phyloP scores from a whole-genome alignment of 2,888 invertebrate species.

The Conistra vaccinii region DNA sequence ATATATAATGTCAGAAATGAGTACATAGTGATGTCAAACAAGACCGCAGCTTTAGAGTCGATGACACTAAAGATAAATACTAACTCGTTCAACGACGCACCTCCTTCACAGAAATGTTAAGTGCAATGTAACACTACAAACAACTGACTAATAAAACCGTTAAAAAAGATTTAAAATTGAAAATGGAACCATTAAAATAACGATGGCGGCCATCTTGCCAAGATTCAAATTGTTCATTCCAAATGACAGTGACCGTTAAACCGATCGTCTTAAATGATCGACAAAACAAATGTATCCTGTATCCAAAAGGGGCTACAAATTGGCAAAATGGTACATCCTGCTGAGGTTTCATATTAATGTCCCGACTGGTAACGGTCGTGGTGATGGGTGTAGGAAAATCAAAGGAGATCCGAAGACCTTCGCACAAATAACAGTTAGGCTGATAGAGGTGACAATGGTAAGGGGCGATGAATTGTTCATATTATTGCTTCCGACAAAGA shows the following conservation, averaged over 20 bases:
- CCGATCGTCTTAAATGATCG: constrained; percentile 69
- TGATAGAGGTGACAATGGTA: constrained; percentile 2
- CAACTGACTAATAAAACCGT: constrained; percentile 38
- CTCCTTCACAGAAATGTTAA: constrained; percentile 47
- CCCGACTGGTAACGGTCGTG: constrained; percentile 49
- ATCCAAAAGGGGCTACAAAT: constrained; percentile 83
- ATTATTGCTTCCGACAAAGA: constrained; percentile 24
- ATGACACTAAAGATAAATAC: constrained; percentile 63
- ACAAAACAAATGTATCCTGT: constrained; percentile 82
- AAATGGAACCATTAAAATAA: constrained; percentile 43
- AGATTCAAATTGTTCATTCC: constrained; percentile 42
- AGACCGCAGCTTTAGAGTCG: constrained; percentile 31
- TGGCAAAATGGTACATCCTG: constrained; percentile 86
- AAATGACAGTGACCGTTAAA: constrained; percentile 51
- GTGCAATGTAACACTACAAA: constrained; percentile 48
- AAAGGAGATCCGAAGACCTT: constrained; percentile 48
- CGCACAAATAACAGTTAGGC: constrained; percentile 17
- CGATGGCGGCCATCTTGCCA: constrained; percentile 38
- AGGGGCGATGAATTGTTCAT: constrained; percentile 18
- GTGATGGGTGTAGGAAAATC: constrained; percentile 49
- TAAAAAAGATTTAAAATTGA: constrained; percentile 33
- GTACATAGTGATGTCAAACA: constrained; percentile 47
- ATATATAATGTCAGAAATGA: constrained; percentile 35
- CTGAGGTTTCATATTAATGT: constrained; percentile 72
- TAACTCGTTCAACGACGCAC: constrained; percentile 30